Evolutionary conservation across 2,888 invertebrate species (phyloP).

Genomic region (Drosophila melanosoma): DNA sequence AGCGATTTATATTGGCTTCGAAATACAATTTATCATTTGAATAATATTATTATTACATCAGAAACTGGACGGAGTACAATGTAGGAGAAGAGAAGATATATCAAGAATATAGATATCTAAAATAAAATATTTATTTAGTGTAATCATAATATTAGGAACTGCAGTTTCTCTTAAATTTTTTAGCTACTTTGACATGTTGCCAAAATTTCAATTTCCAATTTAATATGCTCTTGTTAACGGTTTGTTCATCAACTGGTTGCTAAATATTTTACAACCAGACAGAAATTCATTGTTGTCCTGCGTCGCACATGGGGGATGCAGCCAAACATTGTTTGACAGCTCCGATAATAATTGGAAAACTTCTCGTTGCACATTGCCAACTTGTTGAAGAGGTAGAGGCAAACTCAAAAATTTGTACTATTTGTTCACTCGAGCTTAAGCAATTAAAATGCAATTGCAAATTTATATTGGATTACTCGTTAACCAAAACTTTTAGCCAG

Average conservation of each 20-base stretch:
- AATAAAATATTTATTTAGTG: no score
- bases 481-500: neutral
- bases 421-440: neutral
- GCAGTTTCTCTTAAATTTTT: neutral
- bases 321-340: neutral
- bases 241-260: conserved; percentile 2
- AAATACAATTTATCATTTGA: conserved; percentile 28
- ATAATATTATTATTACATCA: neutral
- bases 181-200: neutral
- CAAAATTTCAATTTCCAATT: conserved; percentile 4
- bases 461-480: neutral
- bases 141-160: neutral
- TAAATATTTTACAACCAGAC: conserved; percentile 7
- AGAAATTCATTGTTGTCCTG: conserved; percentile 7
- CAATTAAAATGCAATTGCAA: conserved; percentile 3
- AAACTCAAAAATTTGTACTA: neutral
- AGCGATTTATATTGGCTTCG: neutral
- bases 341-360: conserved; percentile 15
- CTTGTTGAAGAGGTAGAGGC: conserved; percentile 5
- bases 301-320: neutral
- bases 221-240: neutral
- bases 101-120: neutral
- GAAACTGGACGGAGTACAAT: neutral
- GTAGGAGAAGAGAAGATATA: neutral
- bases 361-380: neutral